Conservation (phyloP, 2,113 vertebrate genomes). For the Leucosticte australis region DNA sequence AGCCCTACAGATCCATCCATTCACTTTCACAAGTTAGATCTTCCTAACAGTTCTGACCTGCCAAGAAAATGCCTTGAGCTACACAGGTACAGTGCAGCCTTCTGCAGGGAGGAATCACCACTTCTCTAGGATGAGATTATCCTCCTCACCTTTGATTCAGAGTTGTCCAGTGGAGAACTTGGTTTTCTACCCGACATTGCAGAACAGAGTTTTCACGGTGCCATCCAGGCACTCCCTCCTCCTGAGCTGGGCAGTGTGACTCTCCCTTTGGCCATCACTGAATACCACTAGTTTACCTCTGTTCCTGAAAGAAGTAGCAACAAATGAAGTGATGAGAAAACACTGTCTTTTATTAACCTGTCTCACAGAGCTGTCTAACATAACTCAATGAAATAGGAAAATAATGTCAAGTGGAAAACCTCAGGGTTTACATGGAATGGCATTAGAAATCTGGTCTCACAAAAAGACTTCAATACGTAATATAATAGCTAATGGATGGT, state of each 20-base stretch:
- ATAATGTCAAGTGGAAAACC: background rate
- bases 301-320: conserved; percentile 50
- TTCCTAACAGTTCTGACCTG: background rate
- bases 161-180: conserved; percentile 58
- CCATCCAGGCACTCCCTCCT: conserved; percentile 74
- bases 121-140: conserved; percentile 37
- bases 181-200: conserved; percentile 63
- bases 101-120: background rate
- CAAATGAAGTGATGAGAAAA: background rate
- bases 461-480: background rate
- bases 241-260: conserved; percentile 71
- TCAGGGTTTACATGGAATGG: background rate
- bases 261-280: conserved; percentile 74
- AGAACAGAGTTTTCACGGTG: conserved; percentile 70
- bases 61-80: background rate
- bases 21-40: background rate
- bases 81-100: fast-evolving
- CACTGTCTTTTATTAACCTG: background rate
- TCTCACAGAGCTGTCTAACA: background rate
- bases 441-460: background rate
- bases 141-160: conserved; percentile 51
- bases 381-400: background rate
- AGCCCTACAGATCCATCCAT: background rate
- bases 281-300: conserved; percentile 75
- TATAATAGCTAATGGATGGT: background rate